Base-by-base conservation (phyloP, 2,888 invertebrate species). In the Penaeus monodon region DNA sequence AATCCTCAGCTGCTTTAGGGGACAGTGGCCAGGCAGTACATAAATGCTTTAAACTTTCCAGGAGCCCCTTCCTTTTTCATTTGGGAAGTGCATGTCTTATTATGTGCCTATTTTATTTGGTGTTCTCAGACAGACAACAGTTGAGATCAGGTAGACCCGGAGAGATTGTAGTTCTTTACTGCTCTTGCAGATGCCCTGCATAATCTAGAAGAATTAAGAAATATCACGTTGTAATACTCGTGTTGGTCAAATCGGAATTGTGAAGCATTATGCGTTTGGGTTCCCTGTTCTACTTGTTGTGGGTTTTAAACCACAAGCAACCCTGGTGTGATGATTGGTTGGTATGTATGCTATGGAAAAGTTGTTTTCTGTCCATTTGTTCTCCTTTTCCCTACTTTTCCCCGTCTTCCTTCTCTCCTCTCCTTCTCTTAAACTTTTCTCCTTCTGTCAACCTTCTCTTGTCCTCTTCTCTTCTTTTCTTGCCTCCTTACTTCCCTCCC, bases 211-310 rank as follows among this genome's bases (percentile, higher is more conserved):
- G 83, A 82, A 29, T 66, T 70, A 22, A 57, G 2, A 44, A 70
- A 22, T 73, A 73, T 22, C 14, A 70, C 10, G 49, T 27, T 29
- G 63, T 24, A 44, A 38, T 10, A 33, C 64, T 22, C 49, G 65
- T 14, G 27, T 63, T 64, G 57, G 49, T 20, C 64, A 84, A 14
- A 27, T 44, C 65, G 70, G 22, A 66, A 70, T 17, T 29, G 14
- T 44, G 57, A 57, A 57, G 17, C 57, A 57, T 93, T 29, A 85
- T 90, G 17, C 90, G 91, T 94, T 94, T 92, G 94, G 94, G 17
- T 94, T 94, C 91, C 91, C 93, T 90, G 91, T 92, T 2, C 92
- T 29, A 94, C 94, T 0, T 94, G 94, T 90, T 94, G 94, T 92
- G 94, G 94, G 12, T 93, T 93, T 92, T 90, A 91, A 94, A 81